phyloP scores from a whole-genome alignment of 2,888 invertebrate species.

The Disparrhopalites patrizii region DNA sequence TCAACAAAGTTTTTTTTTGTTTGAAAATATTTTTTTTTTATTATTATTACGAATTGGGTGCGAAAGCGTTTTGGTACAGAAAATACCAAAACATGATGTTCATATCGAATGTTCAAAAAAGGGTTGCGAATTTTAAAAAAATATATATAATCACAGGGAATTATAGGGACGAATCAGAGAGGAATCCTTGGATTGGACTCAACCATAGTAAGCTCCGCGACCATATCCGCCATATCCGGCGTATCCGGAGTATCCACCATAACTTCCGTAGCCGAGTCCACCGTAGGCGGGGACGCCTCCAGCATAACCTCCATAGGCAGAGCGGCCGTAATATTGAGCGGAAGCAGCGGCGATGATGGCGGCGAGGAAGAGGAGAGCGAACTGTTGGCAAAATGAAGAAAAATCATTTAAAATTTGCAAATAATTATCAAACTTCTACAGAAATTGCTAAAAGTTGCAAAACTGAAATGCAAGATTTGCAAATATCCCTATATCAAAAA shows the following conservation, averaged over 20 bases:
- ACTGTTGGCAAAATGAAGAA: background rate
- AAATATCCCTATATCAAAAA: background rate
- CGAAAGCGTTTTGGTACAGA: too few relatives aligned
- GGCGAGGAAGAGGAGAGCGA: slow-evolving; percentile 24
- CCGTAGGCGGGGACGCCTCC: background rate
- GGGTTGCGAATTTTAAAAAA: too few relatives aligned
- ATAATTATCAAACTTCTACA: background rate
- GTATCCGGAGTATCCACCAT: too few relatives aligned
- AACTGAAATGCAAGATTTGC: background rate
- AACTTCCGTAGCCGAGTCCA: background rate
- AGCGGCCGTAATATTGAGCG: slow-evolving; percentile 18
- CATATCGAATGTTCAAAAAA: too few relatives aligned
- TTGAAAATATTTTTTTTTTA: too few relatives aligned
- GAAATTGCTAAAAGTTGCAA: background rate
- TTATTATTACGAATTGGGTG: too few relatives aligned
- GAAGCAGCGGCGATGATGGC: slow-evolving; percentile 19
- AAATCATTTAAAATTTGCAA: background rate
- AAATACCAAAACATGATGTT: too few relatives aligned
- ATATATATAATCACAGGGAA: too few relatives aligned
- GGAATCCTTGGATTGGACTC: background rate
- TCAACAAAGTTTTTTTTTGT: too few relatives aligned
- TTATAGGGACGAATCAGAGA: too few relatives aligned
- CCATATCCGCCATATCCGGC: background rate
- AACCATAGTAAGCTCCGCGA: slow-evolving; percentile 11
- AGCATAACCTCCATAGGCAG: slow-evolving; percentile 9